Percentiles rank a stretch among this genome's conserved stretches.
Evolutionary conservation across 2,113 vertebrate species (phyloP).

Genomic region (Probosciger aterrimus): DNA sequence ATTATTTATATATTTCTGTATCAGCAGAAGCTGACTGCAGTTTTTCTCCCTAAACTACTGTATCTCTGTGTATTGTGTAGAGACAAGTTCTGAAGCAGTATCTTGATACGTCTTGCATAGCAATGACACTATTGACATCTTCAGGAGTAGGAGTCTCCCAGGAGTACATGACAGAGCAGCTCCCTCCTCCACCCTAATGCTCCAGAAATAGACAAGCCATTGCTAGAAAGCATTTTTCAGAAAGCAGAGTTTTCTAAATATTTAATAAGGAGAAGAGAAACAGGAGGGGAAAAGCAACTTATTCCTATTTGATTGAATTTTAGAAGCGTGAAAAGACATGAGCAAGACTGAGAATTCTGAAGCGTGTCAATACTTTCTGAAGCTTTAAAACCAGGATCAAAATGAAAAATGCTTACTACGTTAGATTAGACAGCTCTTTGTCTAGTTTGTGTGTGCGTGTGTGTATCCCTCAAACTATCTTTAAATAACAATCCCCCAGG

Average conservation of each 20-base stretch:
- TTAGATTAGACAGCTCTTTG: neutral
- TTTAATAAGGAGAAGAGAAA: conserved; percentile 18
- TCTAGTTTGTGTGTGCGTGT: neutral
- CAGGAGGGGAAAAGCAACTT: neutral
- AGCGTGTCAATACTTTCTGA: neutral
- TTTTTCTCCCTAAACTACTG: neutral
- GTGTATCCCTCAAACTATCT: neutral
- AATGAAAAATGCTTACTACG: neutral
- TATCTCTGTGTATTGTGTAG: neutral
- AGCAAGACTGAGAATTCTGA: neutral
- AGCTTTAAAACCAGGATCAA: neutral
- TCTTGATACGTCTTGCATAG: neutral
- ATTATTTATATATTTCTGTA: neutral
- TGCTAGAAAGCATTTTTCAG: conserved; percentile 62
- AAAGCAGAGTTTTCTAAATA: conserved; percentile 33
- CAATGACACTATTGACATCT: conserved; percentile 45
- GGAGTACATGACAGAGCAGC: conserved; percentile 50
- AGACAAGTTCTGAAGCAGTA: neutral
- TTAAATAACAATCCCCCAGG: neutral
- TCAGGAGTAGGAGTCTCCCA: conserved; percentile 57
- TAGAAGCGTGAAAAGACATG: neutral
- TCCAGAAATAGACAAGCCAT: conserved; percentile 58
- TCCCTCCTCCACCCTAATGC: conserved; percentile 53
- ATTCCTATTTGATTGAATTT: neutral
- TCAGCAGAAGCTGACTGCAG: neutral